Evolutionary conservation across 1,140 invertebrate species (phyloP), one percentile per base, ranked within the genome.

Genomic region (Maconellicoccus hirsutus): DNA sequence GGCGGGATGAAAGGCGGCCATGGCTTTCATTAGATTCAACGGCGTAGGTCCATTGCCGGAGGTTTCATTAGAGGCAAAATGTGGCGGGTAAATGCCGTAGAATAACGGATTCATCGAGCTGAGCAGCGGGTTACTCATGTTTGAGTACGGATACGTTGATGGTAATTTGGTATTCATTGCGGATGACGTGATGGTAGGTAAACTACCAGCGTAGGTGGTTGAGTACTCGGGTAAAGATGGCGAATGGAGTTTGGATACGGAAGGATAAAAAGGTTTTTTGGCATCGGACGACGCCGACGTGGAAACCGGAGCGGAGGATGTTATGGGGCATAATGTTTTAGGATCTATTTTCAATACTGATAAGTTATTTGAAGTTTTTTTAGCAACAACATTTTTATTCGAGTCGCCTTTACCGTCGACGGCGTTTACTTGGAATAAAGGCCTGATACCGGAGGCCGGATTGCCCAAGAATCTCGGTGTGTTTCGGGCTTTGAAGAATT

Each of bases 271-370:
- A 4, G 42, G 4, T 19, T 52, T 52, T 16, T 52, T 52, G 2
- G n/a, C 42, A 52, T 19, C n/a, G 6, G 42, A 52, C 6, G 42
- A 52, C 27, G 27, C 69, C 33, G 19, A 66, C 16, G 7, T 6
- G 6, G 33, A 7, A 38, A 38, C 33, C 33, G 33, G 14, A 52
- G 42, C 42, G 3, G 74, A 63, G n/a, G 73, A 66, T 52, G 71
- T 33, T 29, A 85, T 84, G 0, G 84, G 84, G 61, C 82, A 82
- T 4, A 86, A 73, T 0, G 84, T 86, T 76, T 85, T 84, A 1
- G 84, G 84, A 75, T 86, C 84, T 59, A 85, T 84, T 75, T 85
- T 86, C 71, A 84, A 84, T 75, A 86, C n/a, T 70, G 70, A 70
- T 70, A 70, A 59, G 27, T 4, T 70, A 22, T 21, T 71, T 25